Conservation (phyloP, 2,888 invertebrate genomes). For the Drosophila anomelani region DNA sequence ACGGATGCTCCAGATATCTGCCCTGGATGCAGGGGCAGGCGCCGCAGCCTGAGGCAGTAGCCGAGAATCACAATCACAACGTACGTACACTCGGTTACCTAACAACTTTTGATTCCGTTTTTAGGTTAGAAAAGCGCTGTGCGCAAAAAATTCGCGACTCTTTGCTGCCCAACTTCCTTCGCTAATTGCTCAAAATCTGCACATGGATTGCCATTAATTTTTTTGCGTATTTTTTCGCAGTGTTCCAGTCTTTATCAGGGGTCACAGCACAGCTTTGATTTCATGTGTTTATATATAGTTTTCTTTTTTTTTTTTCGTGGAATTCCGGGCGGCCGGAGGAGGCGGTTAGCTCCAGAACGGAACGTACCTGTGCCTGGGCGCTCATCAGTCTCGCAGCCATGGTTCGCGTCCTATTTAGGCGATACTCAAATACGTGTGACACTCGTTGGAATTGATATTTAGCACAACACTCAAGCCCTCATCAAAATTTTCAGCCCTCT, state of each 20-base stretch:
- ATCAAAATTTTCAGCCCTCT: conserved; percentile 85
- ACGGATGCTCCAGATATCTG: neutral
- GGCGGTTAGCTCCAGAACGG: conserved; percentile 15
- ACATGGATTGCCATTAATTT: conserved; percentile 3
- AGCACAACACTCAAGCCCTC: conserved; percentile 51
- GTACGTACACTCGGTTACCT: conserved; percentile 68
- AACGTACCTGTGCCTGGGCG: conserved; percentile 82
- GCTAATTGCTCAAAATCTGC: neutral
- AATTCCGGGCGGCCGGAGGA: neutral
- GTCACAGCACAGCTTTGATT: conserved; percentile 36
- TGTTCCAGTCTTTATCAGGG: conserved; percentile 42
- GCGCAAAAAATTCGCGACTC: conserved; percentile 54
- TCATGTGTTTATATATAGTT: conserved; percentile 20
- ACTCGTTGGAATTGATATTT: conserved; percentile 48
- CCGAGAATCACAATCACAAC: conserved; percentile 36
- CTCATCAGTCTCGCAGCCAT: conserved; percentile 83
- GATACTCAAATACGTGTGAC: conserved; percentile 49
- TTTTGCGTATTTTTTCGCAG: conserved; percentile 14
- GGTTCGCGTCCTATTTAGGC: conserved; percentile 50
- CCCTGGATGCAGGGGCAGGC: conserved; percentile 8
- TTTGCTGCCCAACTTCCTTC: conserved; percentile 9
- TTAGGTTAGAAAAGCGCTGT: conserved; percentile 79
- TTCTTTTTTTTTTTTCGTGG: neutral
- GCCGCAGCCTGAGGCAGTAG: neutral
- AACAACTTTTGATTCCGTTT: conserved; percentile 73